phyloP scores from a whole-genome alignment of 2,888 invertebrate genomes.

The Anthrax anthrax region DNA sequence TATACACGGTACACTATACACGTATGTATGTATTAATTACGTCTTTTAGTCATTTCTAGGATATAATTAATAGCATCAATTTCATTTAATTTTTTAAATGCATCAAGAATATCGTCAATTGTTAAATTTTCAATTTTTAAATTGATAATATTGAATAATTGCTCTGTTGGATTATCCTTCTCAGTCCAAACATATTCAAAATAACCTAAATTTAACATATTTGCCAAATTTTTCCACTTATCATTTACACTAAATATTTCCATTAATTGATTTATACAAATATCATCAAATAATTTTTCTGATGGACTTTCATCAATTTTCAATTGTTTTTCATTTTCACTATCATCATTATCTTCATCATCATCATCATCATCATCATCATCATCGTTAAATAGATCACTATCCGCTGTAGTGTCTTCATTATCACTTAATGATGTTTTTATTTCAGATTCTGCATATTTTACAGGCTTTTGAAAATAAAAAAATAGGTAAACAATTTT shows the following conservation, averaged over 20 bases:
- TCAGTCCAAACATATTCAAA: conserved; percentile 37
- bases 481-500: no score
- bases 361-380: neutral
- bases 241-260: conserved; percentile 39
- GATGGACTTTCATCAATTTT: conserved; percentile 14
- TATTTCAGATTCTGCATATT: no score
- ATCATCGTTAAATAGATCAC: conserved; percentile 2
- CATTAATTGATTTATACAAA: conserved; percentile 36
- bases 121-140: neutral
- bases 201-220: conserved; percentile 37
- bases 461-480: no score
- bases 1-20: no score
- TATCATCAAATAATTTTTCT: conserved; percentile 20
- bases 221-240: conserved; percentile 45
- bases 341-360: conserved; percentile 5
- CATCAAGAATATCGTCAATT: neutral
- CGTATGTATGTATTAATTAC: no score
- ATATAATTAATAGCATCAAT: neutral
- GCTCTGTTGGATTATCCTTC: conserved; percentile 38
- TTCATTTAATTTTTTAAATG: neutral
- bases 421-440: no score
- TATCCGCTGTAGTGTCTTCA: neutral
- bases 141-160: conserved; percentile 39
- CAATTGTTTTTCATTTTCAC: conserved; percentile 15
- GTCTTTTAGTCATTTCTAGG: neutral